A percentile compares a stretch with the other conserved stretches of the same genome.
Conservation (phyloP, 1,140 invertebrate species). For the Nephotettix cincticeps region DNA sequence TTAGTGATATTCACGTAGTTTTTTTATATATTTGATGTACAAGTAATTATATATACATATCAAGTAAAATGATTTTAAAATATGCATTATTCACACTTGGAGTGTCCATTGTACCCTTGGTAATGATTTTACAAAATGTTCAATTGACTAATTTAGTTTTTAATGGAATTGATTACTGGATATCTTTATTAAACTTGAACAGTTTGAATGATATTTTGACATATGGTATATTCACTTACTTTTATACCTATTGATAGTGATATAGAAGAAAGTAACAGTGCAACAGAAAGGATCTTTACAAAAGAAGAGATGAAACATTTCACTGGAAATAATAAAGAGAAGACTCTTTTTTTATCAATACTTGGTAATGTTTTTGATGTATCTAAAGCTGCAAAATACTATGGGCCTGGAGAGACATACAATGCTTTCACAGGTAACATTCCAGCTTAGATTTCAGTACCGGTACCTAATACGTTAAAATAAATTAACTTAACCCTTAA, state of each 20-base stretch:
- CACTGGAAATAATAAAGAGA: constrained; percentile 52
- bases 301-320: constrained; percentile 56
- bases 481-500: too few relatives aligned
- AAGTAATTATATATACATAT: too few relatives aligned
- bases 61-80: constrained; percentile 12
- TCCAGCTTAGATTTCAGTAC: too few relatives aligned
- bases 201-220: too few relatives aligned
- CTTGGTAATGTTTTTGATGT: constrained; percentile 87
- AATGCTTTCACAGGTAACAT: constrained; percentile 68
- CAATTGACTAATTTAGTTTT: background rate
- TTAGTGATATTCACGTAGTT: too few relatives aligned
- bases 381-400: constrained; percentile 68
- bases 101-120: background rate
- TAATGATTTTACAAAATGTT: background rate
- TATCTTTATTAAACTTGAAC: too few relatives aligned
- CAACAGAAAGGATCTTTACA: constrained; percentile 48
- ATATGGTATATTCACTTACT: too few relatives aligned
- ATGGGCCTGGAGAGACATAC: constrained; percentile 72
- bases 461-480: too few relatives aligned
- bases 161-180: background rate
- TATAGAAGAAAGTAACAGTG: too few relatives aligned
- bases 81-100: constrained; percentile 9
- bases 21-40: too few relatives aligned
- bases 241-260: too few relatives aligned
- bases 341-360: constrained; percentile 71